Conservation (phyloP, 1,140 invertebrate species). For the Aporrectodea caliginosa region DNA sequence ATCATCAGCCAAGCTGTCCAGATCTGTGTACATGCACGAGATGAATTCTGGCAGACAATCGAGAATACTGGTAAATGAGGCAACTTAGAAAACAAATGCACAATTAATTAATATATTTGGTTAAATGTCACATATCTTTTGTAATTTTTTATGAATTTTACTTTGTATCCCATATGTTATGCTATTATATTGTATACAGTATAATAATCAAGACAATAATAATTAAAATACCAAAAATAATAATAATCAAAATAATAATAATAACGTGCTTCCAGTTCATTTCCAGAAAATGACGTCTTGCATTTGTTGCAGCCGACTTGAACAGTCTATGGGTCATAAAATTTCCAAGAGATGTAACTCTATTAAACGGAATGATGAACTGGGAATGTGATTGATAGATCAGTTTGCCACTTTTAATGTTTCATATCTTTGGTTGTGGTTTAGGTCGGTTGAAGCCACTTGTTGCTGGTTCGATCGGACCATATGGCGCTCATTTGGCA, state of each 20-base stretch:
- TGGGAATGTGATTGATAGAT: background rate
- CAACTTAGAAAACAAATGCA: constrained; percentile 25
- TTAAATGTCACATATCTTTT: background rate
- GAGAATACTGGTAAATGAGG: background rate
- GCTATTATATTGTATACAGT: background rate
- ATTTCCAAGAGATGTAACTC: too few relatives aligned
- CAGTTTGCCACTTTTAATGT: background rate
- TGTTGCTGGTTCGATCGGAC: constrained; percentile 77
- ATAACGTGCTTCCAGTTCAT: background rate
- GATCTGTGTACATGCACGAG: constrained; percentile 62
- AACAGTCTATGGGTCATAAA: too few relatives aligned
- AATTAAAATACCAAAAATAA: background rate
- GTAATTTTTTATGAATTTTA: background rate
- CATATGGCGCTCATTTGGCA: constrained; percentile 79
- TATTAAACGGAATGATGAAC: too few relatives aligned
- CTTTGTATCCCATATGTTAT: background rate
- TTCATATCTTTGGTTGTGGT: constrained; percentile 13
- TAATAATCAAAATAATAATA: background rate
- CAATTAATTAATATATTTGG: constrained; percentile 25
- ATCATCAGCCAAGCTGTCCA: constrained; percentile 69
- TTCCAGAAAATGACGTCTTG: too few relatives aligned
- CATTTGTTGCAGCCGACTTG: too few relatives aligned
- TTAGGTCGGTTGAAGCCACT: constrained; percentile 22
- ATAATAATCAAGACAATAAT: background rate
- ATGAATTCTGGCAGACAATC: constrained; percentile 34